phyloP scores from a whole-genome alignment of 1,140 invertebrate genomes.

The Luehdorfia chinensis region DNA sequence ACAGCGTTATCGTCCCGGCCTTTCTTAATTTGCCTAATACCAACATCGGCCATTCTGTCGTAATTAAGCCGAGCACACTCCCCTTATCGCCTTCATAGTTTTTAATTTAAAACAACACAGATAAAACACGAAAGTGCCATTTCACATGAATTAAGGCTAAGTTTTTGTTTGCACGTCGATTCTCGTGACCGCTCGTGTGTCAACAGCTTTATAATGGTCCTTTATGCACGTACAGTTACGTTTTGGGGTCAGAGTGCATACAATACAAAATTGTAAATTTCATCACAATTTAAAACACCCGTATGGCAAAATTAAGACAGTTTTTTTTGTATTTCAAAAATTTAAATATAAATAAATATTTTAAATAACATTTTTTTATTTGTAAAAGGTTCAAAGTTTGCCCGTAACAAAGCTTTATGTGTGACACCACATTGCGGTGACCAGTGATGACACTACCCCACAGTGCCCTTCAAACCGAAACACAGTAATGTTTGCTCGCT shows the following conservation, averaged over 20 bases:
- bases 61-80: slow-evolving; percentile 28
- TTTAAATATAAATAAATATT: slow-evolving; percentile 15
- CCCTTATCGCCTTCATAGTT: slow-evolving; percentile 23
- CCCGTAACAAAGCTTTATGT: background rate
- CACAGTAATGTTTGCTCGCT: too few relatives aligned
- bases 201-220: slow-evolving; percentile 19
- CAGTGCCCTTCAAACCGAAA: too few relatives aligned
- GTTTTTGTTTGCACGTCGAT: slow-evolving; percentile 27
- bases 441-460: too few relatives aligned
- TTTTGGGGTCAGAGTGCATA: background rate
- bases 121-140: slow-evolving; percentile 26
- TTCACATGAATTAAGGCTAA: slow-evolving; percentile 28
- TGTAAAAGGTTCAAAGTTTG: background rate
- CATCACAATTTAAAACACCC: background rate
- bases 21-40: slow-evolving; percentile 27
- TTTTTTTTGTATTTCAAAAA: background rate
- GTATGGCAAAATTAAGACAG: too few relatives aligned
- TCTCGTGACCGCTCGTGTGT: slow-evolving; percentile 21
- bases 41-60: slow-evolving; percentile 26
- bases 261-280: background rate
- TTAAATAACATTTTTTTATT: background rate
- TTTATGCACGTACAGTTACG: slow-evolving; percentile 6
- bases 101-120: slow-evolving; percentile 32
- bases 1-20: slow-evolving; percentile 22
- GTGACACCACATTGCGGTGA: too few relatives aligned